phyloP scores from a whole-genome alignment of 2,113 vertebrate species.

The Cranoglanis bouderius region DNA sequence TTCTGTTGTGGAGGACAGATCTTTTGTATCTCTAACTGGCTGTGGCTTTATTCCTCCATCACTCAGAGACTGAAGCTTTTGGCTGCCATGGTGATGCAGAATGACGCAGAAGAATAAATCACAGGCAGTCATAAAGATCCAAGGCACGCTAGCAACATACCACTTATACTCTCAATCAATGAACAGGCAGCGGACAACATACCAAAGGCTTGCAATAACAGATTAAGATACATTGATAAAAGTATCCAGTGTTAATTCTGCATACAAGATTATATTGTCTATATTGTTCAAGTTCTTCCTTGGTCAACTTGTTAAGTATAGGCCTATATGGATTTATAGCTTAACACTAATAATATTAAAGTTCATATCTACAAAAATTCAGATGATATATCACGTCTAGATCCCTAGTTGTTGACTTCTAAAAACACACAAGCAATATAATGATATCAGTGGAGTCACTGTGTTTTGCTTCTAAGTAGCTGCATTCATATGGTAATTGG shows the following conservation, averaged over 20 bases:
- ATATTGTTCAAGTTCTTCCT: background rate
- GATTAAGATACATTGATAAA: background rate
- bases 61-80: constrained; percentile 28
- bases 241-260: background rate
- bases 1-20: background rate
- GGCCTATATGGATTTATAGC: background rate
- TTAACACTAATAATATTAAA: background rate
- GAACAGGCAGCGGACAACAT: background rate
- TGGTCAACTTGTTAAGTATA: background rate
- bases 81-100: constrained; percentile 42
- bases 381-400: background rate
- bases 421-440: background rate
- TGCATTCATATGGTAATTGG: constrained; percentile 38
- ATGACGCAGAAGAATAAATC: constrained; percentile 25
- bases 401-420: background rate
- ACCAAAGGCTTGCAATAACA: background rate
- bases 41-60: constrained; percentile 25
- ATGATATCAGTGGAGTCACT: constrained; percentile 32
- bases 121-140: constrained; percentile 17
- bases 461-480: background rate
- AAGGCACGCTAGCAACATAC: constrained; percentile 1
- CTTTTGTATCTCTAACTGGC: constrained; percentile 21
- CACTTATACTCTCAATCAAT: constrained; percentile 23
- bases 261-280: background rate
- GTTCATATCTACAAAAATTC: background rate